Evolutionary conservation across 2,888 invertebrate genomes (phyloP), one percentile per base, ranked within the genome.

Genomic region (Agrilus cyanescens): DNA sequence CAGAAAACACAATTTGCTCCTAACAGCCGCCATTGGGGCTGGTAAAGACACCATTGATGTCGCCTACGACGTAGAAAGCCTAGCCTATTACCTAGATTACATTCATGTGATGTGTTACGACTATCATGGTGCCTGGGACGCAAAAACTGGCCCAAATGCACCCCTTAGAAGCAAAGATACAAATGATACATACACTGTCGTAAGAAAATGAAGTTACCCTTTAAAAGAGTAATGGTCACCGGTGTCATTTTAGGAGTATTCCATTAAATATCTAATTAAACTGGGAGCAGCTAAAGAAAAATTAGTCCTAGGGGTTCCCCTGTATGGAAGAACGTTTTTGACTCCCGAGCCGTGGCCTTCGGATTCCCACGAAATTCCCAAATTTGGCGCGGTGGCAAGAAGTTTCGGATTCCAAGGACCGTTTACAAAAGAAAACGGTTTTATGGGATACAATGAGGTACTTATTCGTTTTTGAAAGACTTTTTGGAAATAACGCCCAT

Each of bases 61-160:
- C 1, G 85, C 83, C 0, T 91, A 91, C 57, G 82, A 89, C 60
- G 72, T 91, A 12, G 69, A 75, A 5, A 75, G 78, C 49, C 68
- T 91, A 12, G 76, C 80, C 12, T 65, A 75, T 1, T 77, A 81
- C 57, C 61, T 84, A 32, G 82, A 85, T 60, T 78, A 74, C 43
- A 73, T 89, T 31, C 86, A 89, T 53, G 75, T 89, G 60, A 90
- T 89, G 89, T 83, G 85, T 47, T 91, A 91, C 61, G 90, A 91
- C 63, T 90, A 88, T 62, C 87, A 88, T 52, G 89, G 89, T 0
- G 75, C 82, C 5, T 89, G 88, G 88, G 85, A 89, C 53, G 70
- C 70, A 1, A 70, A 69, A 44, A 77, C 85, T 0, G 83, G 85
- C 0, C 79, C 85, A 8, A 89, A 90, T 58, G 82, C 89, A 0